A percentile compares a stretch with the other conserved stretches of the same genome.
Evolutionary conservation across 2,888 invertebrate species (phyloP).

Genomic region (Ectemnius continuus): DNA sequence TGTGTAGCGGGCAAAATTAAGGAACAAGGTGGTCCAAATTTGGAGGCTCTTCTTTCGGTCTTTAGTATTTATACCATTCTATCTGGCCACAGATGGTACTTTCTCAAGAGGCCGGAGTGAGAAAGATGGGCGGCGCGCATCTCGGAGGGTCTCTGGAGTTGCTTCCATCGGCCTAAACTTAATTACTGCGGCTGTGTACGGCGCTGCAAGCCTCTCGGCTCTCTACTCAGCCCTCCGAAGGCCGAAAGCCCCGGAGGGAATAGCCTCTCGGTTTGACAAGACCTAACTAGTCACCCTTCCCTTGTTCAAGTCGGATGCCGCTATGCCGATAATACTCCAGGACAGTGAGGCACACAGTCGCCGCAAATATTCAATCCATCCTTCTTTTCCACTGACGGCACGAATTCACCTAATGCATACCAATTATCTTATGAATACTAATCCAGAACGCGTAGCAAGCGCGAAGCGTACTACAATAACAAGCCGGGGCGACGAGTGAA

Average conservation of each 20-base stretch:
- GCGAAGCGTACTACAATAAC: neutral
- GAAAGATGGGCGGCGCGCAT: neutral
- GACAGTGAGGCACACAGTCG: too few relatives aligned
- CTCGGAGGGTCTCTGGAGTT: constrained; percentile 36
- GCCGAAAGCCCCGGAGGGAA: constrained; percentile 52
- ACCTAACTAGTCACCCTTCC: constrained; percentile 49
- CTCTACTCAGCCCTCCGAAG: constrained; percentile 41
- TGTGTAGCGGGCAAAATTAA: too few relatives aligned
- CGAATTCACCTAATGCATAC: constrained; percentile 1
- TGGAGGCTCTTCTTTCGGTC: constrained; percentile 17
- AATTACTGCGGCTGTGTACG: constrained; percentile 55
- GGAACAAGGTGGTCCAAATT: constrained; percentile 20
- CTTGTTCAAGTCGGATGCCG: constrained; percentile 29
- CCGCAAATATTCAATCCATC: constrained; percentile 1
- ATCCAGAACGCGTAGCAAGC: neutral
- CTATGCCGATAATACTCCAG: constrained; percentile 19
- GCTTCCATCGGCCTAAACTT: constrained; percentile 52
- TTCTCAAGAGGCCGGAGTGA: constrained; percentile 31
- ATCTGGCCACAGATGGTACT: constrained; percentile 35
- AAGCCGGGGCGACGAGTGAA: neutral
- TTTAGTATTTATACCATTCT: constrained; percentile 44
- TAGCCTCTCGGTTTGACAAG: constrained; percentile 45
- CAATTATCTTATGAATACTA: neutral
- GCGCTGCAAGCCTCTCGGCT: constrained; percentile 25
- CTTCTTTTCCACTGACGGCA: neutral